These are phyloP conservation scores for Morphnarchus princeps DNA, from an alignment of 2,113 vertebrate genomes.

Conservation along the genomic window DNA sequence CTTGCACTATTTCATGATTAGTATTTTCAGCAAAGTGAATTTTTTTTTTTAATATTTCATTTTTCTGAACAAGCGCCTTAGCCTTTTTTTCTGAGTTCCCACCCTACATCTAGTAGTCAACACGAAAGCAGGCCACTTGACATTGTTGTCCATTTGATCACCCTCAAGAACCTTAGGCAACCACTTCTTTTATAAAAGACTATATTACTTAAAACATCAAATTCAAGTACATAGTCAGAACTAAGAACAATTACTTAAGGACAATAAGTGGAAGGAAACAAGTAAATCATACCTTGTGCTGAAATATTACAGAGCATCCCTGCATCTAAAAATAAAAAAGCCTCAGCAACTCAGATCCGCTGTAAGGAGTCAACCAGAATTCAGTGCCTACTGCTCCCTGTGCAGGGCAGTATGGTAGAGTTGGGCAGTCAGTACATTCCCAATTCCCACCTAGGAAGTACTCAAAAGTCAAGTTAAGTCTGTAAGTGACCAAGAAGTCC, in stretches of 20 bases:
- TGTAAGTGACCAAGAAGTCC: not conserved
- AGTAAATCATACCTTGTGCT: not conserved
- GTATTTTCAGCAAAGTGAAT: not conserved
- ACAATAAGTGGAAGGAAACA: conserved; percentile 13
- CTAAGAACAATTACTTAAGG: not conserved
- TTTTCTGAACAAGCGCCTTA: not conserved
- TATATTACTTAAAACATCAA: not conserved
- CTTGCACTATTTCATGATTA: not conserved
- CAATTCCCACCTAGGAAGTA: not conserved
- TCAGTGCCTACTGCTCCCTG: not conserved
- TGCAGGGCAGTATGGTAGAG: not conserved
- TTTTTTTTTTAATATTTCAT: not conserved
- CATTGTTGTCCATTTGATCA: not conserved
- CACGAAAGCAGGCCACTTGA: not conserved
- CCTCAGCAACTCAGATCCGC: not conserved
- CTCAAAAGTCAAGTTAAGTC: not conserved
- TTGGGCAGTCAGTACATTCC: not conserved
- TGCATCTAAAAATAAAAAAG: not conserved
- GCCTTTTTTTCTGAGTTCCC: not conserved
- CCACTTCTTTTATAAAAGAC: not conserved
- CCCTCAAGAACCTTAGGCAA: not conserved
- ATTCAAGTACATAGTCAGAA: not conserved
- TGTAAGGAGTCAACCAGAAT: not conserved
- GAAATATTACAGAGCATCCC: not conserved
- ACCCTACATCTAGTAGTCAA: not conserved